Evolutionary conservation across 2,888 invertebrate genomes (phyloP).

Genomic region (Chorisops tibialis): DNA sequence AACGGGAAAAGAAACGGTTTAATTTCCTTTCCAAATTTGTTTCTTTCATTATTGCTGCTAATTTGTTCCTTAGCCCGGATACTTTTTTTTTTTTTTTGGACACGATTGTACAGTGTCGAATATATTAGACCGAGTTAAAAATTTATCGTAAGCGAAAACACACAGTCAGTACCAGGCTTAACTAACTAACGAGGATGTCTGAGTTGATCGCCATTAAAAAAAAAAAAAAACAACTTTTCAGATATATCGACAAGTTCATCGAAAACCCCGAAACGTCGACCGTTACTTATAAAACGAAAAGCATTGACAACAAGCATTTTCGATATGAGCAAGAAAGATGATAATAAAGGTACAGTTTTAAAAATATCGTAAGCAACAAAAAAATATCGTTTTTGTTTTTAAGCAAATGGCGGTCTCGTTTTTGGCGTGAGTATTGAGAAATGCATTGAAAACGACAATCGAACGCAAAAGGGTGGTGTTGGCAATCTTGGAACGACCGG

Average conservation of each 20-base stretch:
- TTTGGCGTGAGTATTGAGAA: constrained; percentile 83
- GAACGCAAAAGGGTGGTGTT: constrained; percentile 36
- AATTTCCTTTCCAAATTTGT: too few species aligned
- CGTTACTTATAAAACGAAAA: constrained; percentile 79
- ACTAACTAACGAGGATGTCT: too few species aligned
- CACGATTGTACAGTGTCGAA: too few species aligned
- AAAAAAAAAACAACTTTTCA: not conserved
- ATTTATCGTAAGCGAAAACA: too few species aligned
- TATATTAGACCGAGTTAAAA: too few species aligned
- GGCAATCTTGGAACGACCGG: constrained; percentile 39
- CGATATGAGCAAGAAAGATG: constrained; percentile 70
- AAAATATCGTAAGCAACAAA: not conserved
- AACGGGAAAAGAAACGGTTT: too few species aligned
- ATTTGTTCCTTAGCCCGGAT: too few species aligned
- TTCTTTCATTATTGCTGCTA: too few species aligned
- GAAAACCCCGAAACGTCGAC: constrained; percentile 67
- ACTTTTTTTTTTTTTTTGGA: too few species aligned
- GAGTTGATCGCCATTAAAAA: not conserved
- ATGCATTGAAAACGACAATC: constrained; percentile 75
- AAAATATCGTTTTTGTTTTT: not conserved
- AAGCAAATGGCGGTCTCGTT: constrained; percentile 58
- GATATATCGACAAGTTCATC: not conserved
- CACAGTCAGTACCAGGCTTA: too few species aligned
- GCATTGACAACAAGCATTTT: constrained; percentile 86
- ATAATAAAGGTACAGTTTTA: constrained; percentile 52